Evolutionary conservation across 2,113 vertebrate genomes (phyloP).

Genomic region (Elachura formosa): DNA sequence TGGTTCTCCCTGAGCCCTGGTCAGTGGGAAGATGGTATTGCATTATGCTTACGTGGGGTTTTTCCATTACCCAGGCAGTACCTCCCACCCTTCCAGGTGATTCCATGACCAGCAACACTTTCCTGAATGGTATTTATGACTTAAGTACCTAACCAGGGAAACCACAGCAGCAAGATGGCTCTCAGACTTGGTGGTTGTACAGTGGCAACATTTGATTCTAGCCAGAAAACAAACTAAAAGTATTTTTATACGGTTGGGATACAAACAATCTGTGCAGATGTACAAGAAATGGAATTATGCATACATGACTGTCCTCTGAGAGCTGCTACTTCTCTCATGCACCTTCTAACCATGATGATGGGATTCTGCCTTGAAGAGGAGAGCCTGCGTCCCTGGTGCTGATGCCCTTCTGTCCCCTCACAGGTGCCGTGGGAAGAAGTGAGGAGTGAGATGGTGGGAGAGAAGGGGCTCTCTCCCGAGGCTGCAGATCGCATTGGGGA

Average conservation of each 20-base stretch:
- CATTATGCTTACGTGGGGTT: fast-evolving
- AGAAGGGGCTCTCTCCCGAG: conserved; percentile 84
- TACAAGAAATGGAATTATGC: neutral
- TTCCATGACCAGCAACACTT: neutral
- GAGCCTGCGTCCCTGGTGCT: neutral
- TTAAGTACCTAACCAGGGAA: neutral
- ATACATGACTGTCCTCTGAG: neutral
- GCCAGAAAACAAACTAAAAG: neutral
- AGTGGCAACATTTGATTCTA: neutral
- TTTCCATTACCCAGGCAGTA: neutral
- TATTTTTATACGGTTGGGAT: neutral
- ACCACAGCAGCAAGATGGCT: neutral
- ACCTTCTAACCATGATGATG: neutral
- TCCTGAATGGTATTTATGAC: neutral
- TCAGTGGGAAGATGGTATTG: neutral
- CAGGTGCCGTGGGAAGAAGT: conserved; percentile 89
- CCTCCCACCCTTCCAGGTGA: neutral
- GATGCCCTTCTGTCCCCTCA: neutral
- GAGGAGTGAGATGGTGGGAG: conserved; percentile 86
- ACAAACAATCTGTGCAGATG: neutral
- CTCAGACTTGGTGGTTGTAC: neutral
- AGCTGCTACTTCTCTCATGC: neutral
- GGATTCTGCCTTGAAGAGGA: neutral
- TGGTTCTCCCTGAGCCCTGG: neutral
- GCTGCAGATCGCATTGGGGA: conserved; percentile 82